Evolutionary conservation across 2,113 vertebrate species (phyloP), one percentile per base, ranked within the genome.

Genomic region (Eulemur rufifrons): DNA sequence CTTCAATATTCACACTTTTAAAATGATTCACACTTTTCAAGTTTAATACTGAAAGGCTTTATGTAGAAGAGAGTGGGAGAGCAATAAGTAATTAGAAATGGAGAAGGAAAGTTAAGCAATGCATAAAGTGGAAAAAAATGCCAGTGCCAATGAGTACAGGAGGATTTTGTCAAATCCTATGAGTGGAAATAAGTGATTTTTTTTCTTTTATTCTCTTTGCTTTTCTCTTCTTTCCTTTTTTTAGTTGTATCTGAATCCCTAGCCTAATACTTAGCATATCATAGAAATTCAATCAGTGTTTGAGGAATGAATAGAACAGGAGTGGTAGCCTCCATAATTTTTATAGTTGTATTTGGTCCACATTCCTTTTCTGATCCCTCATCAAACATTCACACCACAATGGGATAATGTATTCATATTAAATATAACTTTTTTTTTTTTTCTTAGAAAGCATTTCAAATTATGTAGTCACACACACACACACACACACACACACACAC

Each of bases 401-500:
- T 74, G 25, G 17, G 34, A 39, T 50, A 71, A 73, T 56, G 82
- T 85, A 66, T 71, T 94, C 29, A 81, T 54, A 73, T 71, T 93
- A 93, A 77, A 29, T 25, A 54, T 25, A 93, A 77, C 0, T 68
- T 37, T 37, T 86, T 47, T 86, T 47, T 34, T 86, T 47, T 92
- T 94, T 69, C 64, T 91, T 94, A 61, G 45, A 73, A 66, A 66
- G 25, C 29, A 89, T 52, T 83, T 86, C 15, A 90, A 87, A 84
- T 90, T 14, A 77, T 94, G n/a, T 68, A 37, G 9, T 47, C 74
- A 89, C n/a, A 32, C 50, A 32, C 45, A 89, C 18, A 13, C 18
- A 13, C 63, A 66, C 61, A 64, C 8, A 61, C 25, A 63, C 61
- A 63, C 61, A 63, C 59, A 61, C 12, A 64, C 11, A 63, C 12